Percentiles rank a stretch among this genome's conserved stretches.
Conservation (phyloP, 2,797 vertebrate species). For the Pantherophis alleghaniensis region DNA sequence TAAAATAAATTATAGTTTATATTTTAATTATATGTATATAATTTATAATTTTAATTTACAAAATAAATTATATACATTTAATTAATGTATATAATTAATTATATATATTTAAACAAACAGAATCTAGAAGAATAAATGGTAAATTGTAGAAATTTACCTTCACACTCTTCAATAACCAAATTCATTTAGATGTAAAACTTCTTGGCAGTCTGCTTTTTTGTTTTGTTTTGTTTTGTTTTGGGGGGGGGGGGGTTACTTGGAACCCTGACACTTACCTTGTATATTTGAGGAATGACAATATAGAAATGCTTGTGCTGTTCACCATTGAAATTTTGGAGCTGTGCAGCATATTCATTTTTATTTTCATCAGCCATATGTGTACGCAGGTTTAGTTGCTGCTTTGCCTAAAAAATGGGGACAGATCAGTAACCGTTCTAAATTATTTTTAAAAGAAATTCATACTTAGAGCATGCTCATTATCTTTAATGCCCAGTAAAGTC, state of each 20-base stretch:
- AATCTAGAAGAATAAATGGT: neutral
- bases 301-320: constrained; percentile 99
- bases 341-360: constrained; percentile 97
- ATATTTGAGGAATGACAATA: constrained; percentile 93
- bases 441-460: constrained; percentile 12
- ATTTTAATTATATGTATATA: too few species aligned
- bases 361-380: constrained; percentile 96
- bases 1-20: neutral
- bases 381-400: constrained; percentile 91
- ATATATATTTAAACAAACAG: neutral
- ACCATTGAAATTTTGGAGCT: constrained; percentile 93
- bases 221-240: too few species aligned
- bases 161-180: constrained; percentile 11
- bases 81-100: neutral
- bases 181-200: constrained; percentile 14
- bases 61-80: neutral
- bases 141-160: constrained; percentile 30
- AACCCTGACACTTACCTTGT: constrained; percentile 80
- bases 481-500: neutral
- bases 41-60: neutral
- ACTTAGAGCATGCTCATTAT: constrained; percentile 5
- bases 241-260: too few species aligned
- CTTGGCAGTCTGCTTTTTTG: too few species aligned
- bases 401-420: constrained; percentile 77
- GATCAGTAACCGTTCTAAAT: constrained; percentile 23